Conservation (phyloP, 2,113 vertebrate genomes). For the Athene noctua region DNA sequence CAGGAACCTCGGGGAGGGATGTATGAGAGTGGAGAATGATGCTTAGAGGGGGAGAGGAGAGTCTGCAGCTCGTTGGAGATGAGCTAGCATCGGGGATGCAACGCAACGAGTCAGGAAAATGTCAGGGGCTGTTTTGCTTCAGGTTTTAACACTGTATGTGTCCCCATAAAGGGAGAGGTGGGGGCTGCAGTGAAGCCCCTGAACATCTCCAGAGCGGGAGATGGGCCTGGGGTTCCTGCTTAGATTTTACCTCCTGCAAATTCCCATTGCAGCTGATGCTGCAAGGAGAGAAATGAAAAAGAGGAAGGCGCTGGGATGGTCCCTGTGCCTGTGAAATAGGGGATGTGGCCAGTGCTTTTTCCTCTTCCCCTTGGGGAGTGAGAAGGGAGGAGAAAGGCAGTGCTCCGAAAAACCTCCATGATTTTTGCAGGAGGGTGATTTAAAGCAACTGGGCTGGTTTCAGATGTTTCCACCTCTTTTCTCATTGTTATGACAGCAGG, state of each 20-base stretch:
- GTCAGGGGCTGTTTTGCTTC: not conserved
- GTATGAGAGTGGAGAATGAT: not conserved
- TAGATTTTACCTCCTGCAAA: not conserved
- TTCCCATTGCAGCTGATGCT: not conserved
- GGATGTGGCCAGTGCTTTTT: slow-evolving; percentile 21
- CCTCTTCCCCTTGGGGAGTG: not conserved
- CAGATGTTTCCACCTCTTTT: not conserved
- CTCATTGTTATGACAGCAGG: not conserved
- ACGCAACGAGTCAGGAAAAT: not conserved
- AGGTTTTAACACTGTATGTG: not conserved
- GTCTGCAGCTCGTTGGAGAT: slow-evolving; percentile 4
- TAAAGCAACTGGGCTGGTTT: not conserved
- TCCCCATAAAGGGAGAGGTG: not conserved
- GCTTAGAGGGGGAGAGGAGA: not conserved
- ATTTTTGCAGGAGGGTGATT: not conserved
- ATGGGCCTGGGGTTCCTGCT: not conserved
- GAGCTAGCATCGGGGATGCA: not conserved
- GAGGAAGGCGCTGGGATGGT: slow-evolving; percentile 2
- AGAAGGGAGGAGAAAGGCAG: slow-evolving; percentile 13
- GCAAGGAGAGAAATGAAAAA: not conserved
- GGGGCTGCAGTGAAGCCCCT: not conserved
- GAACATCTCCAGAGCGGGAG: not conserved
- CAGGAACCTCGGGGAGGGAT: not conserved
- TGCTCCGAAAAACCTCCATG: not conserved
- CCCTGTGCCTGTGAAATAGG: not conserved